Evolutionary conservation across 2,113 vertebrate genomes (phyloP).

Genomic region (Channa maculata): DNA sequence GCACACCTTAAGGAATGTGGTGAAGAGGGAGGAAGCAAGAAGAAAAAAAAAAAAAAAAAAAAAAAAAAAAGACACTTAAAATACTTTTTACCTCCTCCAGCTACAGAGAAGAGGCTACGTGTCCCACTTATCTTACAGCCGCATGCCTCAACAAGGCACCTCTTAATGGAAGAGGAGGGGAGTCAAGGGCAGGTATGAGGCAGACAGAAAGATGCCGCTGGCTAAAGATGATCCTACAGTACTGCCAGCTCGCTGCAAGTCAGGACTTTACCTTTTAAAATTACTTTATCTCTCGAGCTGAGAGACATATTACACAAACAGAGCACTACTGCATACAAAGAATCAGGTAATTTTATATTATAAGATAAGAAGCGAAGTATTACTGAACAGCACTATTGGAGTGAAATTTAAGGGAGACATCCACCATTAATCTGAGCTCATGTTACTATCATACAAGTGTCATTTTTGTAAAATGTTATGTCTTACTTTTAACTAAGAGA

Average conservation of each 20-base stretch:
- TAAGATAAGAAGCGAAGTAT: too few species aligned
- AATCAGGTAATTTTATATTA: not conserved
- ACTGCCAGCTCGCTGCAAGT: conserved; percentile 13
- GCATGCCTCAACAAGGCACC: conserved; percentile 57
- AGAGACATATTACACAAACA: not conserved
- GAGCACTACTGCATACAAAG: not conserved
- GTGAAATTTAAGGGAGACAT: not conserved
- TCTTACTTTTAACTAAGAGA: too few species aligned
- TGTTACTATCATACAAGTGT: too few species aligned
- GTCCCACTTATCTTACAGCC: conserved; percentile 19
- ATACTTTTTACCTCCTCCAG: conserved; percentile 51
- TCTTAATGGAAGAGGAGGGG: conserved; percentile 26
- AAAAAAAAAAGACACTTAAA: not conserved
- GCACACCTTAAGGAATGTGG: conserved; percentile 56
- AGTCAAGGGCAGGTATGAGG: conserved; percentile 43
- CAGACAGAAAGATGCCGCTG: conserved; percentile 17
- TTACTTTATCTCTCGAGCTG: not conserved
- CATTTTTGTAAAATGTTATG: too few species aligned
- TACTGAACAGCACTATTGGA: too few species aligned
- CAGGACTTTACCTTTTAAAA: conserved; percentile 30
- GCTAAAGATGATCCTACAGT: conserved; percentile 23
- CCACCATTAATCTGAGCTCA: not conserved
- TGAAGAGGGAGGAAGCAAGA: not conserved
- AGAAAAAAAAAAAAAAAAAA: not conserved
- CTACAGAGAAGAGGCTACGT: conserved; percentile 44